Conservation (phyloP, 2,888 invertebrate genomes). For the Craniophora ligustri region DNA sequence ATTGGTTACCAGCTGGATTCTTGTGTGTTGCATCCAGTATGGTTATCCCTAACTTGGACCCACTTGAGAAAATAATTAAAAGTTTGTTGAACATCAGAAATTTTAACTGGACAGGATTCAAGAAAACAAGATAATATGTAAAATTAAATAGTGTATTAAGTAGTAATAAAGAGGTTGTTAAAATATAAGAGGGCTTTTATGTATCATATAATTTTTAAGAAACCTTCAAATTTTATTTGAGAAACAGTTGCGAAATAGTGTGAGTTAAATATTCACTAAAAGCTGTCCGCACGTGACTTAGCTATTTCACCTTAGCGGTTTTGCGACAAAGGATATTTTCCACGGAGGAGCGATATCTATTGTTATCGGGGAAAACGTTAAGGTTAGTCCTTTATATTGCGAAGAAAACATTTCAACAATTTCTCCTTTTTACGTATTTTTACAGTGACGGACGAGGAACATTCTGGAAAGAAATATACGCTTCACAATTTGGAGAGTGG, state of each 20-base stretch:
- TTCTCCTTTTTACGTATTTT: slow-evolving; percentile 50
- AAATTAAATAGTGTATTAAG: no score
- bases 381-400: slow-evolving; percentile 59
- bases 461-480: slow-evolving; percentile 55
- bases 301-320: slow-evolving; percentile 40
- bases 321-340: slow-evolving; percentile 58
- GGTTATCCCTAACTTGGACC: no score
- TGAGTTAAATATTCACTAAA: slow-evolving; percentile 12
- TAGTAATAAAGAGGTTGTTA: background rate
- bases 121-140: no score
- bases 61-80: no score
- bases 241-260: background rate
- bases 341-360: slow-evolving; percentile 53
- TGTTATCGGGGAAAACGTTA: slow-evolving; percentile 58
- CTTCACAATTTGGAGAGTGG: slow-evolving; percentile 55
- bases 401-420: slow-evolving; percentile 60
- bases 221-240: background rate
- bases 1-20: no score
- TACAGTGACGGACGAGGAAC: slow-evolving; percentile 54
- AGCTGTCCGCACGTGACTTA: slow-evolving; percentile 13
- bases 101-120: no score
- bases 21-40: no score
- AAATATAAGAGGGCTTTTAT: background rate
- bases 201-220: background rate
- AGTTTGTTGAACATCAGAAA: no score